Evolutionary conservation across 2,797 vertebrate species (phyloP), one percentile per base, ranked within the genome.

Genomic region (Euthynnus affinis): DNA sequence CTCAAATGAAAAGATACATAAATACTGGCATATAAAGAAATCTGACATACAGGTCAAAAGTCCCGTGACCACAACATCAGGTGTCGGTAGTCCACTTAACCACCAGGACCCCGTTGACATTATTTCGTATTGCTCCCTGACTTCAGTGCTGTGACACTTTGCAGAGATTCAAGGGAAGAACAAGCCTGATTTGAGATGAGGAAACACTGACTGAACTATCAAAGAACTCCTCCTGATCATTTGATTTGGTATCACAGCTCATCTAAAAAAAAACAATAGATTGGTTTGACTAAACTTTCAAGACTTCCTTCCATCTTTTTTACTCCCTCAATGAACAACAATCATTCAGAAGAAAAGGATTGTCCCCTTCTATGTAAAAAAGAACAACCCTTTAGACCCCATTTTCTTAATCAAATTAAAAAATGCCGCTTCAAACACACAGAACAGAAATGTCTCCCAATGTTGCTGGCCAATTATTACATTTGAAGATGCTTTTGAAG

Each of bases 181-280:
- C 2, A 44, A 23, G 32, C 8, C 12, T 8, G 13, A 53, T 25
- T 42, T 6, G 4, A 53, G 37, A 56, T 5, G 25, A 48, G 18
- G 59, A 20, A 51, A 52, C 27, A 12, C 48, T 0, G 32, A 59
- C 2, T 34, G 32, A 34, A 34, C 17, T 22, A 20, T 34, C 0
- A 4, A 56, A 0, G 0, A 29, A 20, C 0, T 34, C 27, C 27
- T 29, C 27, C 27, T 29, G 27, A 29, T 29, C 27, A 29, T 3
- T 29, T 29, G 27, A 29, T 29, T 29, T 29, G 3, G 27, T 29
- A 29, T 29, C 5, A 5, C 27, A 29, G 5, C 27, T 29, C 40
- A 17, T 15, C 42, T 15, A 46, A 29, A 29, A 29, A 29, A 48
- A 48, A 48, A 48, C 15, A 48, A 7, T 7, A 18, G 17, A 48